phyloP scores from a whole-genome alignment of 2,113 vertebrate genomes.

The Erythrocercus mccallii region DNA sequence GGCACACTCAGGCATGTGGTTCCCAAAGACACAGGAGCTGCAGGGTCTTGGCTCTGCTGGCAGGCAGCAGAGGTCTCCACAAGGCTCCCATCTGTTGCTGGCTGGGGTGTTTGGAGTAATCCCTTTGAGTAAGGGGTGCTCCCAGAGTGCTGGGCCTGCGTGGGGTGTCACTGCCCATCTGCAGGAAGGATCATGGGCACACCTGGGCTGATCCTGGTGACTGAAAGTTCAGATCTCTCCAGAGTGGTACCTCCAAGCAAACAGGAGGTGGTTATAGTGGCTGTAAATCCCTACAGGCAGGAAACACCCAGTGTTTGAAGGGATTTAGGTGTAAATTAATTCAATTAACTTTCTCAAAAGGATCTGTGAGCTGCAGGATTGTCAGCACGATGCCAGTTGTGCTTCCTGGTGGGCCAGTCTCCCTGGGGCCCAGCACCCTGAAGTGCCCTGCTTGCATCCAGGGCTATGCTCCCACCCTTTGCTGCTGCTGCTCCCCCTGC shows the following conservation, averaged over 20 bases:
- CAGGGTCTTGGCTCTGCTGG: background rate
- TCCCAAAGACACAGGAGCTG: background rate
- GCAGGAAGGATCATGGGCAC: fast-evolving
- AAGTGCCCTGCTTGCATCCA: background rate
- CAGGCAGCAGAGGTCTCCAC: background rate
- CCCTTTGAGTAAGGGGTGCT: background rate
- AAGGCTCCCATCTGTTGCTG: background rate
- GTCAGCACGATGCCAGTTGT: background rate
- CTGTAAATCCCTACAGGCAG: background rate
- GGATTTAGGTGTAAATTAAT: background rate
- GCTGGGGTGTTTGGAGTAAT: background rate
- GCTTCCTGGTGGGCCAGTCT: background rate
- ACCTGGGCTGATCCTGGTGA: background rate
- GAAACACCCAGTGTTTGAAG: background rate
- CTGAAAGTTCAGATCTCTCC: background rate
- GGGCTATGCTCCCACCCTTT: background rate
- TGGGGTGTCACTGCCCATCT: background rate
- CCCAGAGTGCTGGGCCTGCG: fast-evolving
- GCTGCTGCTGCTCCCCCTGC: background rate
- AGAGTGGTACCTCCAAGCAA: background rate
- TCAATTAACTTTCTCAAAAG: background rate
- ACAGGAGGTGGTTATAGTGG: background rate
- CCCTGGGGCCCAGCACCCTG: background rate
- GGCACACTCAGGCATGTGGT: fast-evolving
- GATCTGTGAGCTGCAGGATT: background rate